A percentile compares a stretch with the other conserved stretches of the same genome.
phyloP scores from a whole-genome alignment of 2,113 vertebrate species.

The Oenanthe oenanthe region DNA sequence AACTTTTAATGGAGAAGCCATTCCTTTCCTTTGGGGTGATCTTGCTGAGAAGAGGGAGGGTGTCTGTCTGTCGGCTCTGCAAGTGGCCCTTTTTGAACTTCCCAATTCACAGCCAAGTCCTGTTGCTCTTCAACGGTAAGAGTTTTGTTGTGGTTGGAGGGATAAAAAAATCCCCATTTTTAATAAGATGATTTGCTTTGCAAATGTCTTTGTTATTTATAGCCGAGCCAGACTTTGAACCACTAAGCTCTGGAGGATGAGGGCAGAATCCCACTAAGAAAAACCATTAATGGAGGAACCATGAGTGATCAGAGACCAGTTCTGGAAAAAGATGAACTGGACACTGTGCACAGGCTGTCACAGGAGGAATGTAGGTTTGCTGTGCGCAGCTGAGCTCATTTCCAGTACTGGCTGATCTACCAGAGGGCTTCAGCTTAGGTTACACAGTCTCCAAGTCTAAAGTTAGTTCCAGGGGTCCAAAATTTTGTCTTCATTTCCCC shows the following conservation, averaged over 20 bases:
- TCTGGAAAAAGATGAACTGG: slow-evolving; percentile 58
- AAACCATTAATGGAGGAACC: slow-evolving; percentile 57
- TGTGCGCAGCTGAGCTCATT: not conserved
- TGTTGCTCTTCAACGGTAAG: slow-evolving; percentile 46
- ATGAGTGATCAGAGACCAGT: slow-evolving; percentile 40
- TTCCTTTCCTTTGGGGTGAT: slow-evolving; percentile 61
- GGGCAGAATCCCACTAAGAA: slow-evolving; percentile 63
- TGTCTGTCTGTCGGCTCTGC: slow-evolving; percentile 57
- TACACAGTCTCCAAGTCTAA: slow-evolving; percentile 34
- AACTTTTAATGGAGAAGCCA: slow-evolving; percentile 70
- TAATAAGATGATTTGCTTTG: slow-evolving; percentile 66
- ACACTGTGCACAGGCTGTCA: not conserved
- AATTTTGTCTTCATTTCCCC: not conserved
- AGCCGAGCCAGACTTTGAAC: slow-evolving; percentile 43
- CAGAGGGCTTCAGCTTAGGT: slow-evolving; percentile 14
- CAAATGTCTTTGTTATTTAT: slow-evolving; percentile 70
- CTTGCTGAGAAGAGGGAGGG: slow-evolving; percentile 61
- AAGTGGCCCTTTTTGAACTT: slow-evolving; percentile 64
- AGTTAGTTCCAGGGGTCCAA: slow-evolving; percentile 32
- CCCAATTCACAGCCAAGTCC: slow-evolving; percentile 50
- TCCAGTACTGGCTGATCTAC: slow-evolving; percentile 37
- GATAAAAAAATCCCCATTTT: slow-evolving; percentile 49
- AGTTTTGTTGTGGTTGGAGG: slow-evolving; percentile 60
- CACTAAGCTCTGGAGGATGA: slow-evolving; percentile 46
- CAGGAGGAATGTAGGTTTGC: slow-evolving; percentile 48